Percentiles rank a stretch among this genome's conserved stretches.
Conservation (phyloP, 2,888 invertebrate genomes). For the Netelia fuscicornis region DNA sequence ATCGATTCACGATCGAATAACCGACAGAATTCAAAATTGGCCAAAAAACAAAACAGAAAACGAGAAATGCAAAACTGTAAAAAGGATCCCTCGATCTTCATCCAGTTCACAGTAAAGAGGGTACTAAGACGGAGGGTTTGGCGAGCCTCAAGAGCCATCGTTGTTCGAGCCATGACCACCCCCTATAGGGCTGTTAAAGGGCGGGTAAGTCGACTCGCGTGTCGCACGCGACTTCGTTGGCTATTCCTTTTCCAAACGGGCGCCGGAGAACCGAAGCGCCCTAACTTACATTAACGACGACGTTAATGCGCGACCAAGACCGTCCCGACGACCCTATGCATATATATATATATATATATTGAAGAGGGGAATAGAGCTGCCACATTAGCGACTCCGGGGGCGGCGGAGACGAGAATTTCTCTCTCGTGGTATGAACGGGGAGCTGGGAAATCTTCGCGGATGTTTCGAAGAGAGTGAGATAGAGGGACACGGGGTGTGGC, state of each 20-base stretch:
- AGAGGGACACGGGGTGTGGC: conserved; percentile 75
- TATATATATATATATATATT: not conserved
- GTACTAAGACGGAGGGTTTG: conserved; percentile 29
- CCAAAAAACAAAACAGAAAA: not conserved
- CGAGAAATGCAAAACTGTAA: conserved; percentile 19
- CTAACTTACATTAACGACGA: conserved; percentile 72
- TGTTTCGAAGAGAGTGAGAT: conserved; percentile 62
- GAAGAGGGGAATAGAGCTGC: conserved; percentile 52
- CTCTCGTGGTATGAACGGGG: conserved; percentile 28
- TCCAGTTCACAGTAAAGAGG: conserved; percentile 22
- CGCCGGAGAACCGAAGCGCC: conserved; percentile 61
- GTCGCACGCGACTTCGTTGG: conserved; percentile 64
- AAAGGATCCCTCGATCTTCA: conserved; percentile 1
- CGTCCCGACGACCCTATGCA: conserved; percentile 50
- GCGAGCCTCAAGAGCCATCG: conserved; percentile 45
- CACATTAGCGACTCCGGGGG: conserved; percentile 61
- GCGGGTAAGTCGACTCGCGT: conserved; percentile 64
- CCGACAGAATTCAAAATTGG: not conserved
- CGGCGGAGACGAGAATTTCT: conserved; percentile 39
- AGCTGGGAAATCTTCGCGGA: conserved; percentile 71
- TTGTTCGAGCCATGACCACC: conserved; percentile 56
- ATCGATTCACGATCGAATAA: not conserved
- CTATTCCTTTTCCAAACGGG: conserved; percentile 31
- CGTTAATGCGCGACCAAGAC: conserved; percentile 73
- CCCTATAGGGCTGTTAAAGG: conserved; percentile 58